phyloP scores from a whole-genome alignment of 2,797 vertebrate genomes.

The Pseudotriccus pelzelni region DNA sequence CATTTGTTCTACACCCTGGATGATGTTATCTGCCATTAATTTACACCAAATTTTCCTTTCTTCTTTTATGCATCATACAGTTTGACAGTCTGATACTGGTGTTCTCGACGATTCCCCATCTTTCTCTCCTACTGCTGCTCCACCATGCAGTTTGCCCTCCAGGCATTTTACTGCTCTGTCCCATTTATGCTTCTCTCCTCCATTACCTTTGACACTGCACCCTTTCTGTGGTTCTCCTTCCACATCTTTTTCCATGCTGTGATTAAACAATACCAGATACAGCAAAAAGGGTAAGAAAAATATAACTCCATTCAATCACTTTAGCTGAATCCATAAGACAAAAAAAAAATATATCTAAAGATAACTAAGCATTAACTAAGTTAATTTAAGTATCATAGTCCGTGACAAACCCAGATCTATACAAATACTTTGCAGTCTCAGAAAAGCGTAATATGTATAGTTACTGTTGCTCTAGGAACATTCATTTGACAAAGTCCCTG shows the following conservation, averaged over 20 bases:
- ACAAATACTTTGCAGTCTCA: neutral
- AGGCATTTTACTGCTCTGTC: neutral
- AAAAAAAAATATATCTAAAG: neutral
- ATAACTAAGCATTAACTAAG: neutral
- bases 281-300: neutral
- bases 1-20: neutral
- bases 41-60: neutral
- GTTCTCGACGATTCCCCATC: neutral
- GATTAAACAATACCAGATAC: neutral
- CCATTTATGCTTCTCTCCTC: neutral
- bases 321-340: neutral
- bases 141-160: neutral
- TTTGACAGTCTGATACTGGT: neutral
- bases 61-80: neutral
- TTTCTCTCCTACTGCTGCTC: neutral
- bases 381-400: neutral
- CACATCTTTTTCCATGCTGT: neutral
- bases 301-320: neutral
- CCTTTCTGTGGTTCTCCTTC: neutral
- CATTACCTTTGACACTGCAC: neutral
- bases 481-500: neutral
- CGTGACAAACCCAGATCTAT: neutral
- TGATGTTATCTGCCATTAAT: neutral
- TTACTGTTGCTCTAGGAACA: neutral
- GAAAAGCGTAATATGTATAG: neutral